Percentiles rank a stretch among this genome's conserved stretches.
phyloP scores from a whole-genome alignment of 2,113 vertebrate species.

The Vanacampus margaritifer region DNA sequence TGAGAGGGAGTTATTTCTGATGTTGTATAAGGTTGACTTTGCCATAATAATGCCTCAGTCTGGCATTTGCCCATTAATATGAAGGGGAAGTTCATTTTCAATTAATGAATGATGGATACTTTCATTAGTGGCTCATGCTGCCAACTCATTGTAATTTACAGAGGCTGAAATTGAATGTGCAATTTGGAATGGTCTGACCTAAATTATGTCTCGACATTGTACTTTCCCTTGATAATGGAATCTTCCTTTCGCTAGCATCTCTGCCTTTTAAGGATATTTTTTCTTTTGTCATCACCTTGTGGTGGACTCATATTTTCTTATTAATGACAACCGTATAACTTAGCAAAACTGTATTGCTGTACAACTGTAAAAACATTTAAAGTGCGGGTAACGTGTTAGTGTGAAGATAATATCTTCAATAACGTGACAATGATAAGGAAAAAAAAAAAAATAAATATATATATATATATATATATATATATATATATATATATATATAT shows the following conservation, averaged over 20 bases:
- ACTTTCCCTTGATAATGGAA: neutral
- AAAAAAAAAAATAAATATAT: too few relatives aligned
- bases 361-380: too few relatives aligned
- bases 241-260: neutral
- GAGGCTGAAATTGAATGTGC: neutral
- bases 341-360: too few relatives aligned
- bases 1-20: neutral
- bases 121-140: neutral
- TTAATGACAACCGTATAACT: too few relatives aligned
- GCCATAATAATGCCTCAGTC: neutral
- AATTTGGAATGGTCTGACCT: neutral
- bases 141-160: neutral
- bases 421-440: too few relatives aligned
- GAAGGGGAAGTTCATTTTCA: neutral
- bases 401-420: too few relatives aligned
- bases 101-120: neutral
- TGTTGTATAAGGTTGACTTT: neutral
- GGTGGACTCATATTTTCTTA: too few relatives aligned
- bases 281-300: too few relatives aligned
- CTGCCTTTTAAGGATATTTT: too few relatives aligned
- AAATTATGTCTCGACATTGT: neutral
- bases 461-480: too few relatives aligned
- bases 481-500: too few relatives aligned
- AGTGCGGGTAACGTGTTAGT: too few relatives aligned
- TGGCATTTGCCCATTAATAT: neutral